Conservation (phyloP, 2,113 vertebrate species). For the Centrocercus urophasianus region DNA sequence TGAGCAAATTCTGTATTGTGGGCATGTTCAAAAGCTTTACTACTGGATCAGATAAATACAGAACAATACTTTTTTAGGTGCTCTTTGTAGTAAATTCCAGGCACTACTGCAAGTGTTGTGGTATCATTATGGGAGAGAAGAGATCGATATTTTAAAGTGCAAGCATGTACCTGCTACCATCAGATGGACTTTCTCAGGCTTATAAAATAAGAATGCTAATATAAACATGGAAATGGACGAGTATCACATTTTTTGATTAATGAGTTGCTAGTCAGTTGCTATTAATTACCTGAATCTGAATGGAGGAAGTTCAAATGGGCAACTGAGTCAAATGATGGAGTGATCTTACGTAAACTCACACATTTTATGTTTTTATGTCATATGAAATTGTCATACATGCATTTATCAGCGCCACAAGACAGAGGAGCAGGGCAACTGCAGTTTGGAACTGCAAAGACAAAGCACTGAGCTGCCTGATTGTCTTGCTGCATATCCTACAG, state of each 20-base stretch:
- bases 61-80: not conserved
- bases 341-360: not conserved
- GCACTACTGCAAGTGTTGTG: not conserved
- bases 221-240: not conserved
- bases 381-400: not conserved
- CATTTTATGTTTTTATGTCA: not conserved
- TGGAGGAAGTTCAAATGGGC: not conserved
- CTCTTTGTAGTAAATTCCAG: not conserved
- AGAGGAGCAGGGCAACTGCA: not conserved
- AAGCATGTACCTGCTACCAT: not conserved
- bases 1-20: not conserved
- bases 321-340: not conserved
- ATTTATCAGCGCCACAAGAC: not conserved
- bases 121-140: not conserved
- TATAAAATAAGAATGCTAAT: not conserved
- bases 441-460: not conserved
- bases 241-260: not conserved
- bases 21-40: not conserved
- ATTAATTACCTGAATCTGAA: not conserved
- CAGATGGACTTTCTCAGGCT: not conserved
- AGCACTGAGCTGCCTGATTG: not conserved
- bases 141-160: not conserved
- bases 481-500: not conserved
- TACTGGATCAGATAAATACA: not conserved
- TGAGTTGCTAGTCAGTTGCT: not conserved